Base-by-base conservation (phyloP, 2,113 vertebrate species). In the Elephas maximus region DNA sequence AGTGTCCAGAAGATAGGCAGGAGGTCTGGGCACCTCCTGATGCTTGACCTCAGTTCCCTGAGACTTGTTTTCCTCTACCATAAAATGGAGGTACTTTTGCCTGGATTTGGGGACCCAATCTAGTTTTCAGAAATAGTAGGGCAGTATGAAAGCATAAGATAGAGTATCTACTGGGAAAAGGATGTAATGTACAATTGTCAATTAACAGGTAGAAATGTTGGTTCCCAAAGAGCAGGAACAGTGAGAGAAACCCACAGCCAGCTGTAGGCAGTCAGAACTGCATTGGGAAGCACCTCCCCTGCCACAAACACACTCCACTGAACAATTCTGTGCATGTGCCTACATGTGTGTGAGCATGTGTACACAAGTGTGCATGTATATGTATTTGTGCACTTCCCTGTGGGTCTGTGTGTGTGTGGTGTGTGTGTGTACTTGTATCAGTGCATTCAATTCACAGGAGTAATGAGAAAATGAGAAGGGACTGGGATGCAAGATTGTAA, bases 231-330 rank as follows among this genome's bases (percentile, higher is more conserved):
- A 37, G 2, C 18, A 62, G 28, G 7, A 48, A 8, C 53, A 37
- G 4, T 14, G 15, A n/a, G 21, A 11, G 44, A 30, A 45, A 33
- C 9, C 1, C 18, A 6, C 24, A 41, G 10, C 41, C 45, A 62
- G 26, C 6, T 69, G 9, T 11, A 26, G 69, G 62, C 24, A 20
- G 1, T 9, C 8, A 79, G 71, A 30, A 9, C 3, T 6, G 20
- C 24, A 48, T 37, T 0, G 20, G 24, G 28, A 60, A 48, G 6
- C 12, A 10, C 51, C 1, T 20, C 33, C 45, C 21, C 8, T 41
- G 14, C 20, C 48, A 15, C 23, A 26, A 10, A 60, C 3, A 24
- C 6, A 2, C 8, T 1, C 6, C 9, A 14, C 12, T 21, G 15
- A 48, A 28, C 20, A 67, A 20, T n/a, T 82, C 67, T 84, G 15